Conservation (phyloP, 2,113 vertebrate species). For the Cottus gobio region DNA sequence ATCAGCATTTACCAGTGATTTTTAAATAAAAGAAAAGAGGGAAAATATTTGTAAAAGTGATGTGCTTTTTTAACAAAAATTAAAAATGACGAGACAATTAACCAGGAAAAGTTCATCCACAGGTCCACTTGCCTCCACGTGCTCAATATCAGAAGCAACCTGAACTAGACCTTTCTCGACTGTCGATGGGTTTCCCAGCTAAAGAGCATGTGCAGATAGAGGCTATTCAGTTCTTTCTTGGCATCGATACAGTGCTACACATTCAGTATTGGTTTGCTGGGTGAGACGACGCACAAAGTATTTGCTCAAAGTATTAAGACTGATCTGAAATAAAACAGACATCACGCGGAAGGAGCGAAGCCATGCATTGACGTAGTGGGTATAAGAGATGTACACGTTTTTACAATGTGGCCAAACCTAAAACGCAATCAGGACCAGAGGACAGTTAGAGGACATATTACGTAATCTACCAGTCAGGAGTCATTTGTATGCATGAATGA, state of each 20-base stretch:
- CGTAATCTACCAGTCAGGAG: neutral
- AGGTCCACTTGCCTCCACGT: neutral
- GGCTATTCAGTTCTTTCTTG: neutral
- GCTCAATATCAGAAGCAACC: neutral
- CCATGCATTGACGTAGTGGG: neutral
- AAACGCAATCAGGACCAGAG: neutral
- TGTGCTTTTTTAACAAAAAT: no score
- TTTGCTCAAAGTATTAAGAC: neutral
- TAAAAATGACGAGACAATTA: no score
- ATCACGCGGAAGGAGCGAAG: neutral
- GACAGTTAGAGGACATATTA: neutral
- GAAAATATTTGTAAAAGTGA: neutral
- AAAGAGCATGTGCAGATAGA: neutral
- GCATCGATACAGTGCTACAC: neutral
- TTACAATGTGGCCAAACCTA: neutral
- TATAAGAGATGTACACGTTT: neutral
- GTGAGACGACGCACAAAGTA: neutral
- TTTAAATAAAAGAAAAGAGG: neutral
- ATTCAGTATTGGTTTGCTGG: neutral
- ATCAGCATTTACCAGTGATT: neutral
- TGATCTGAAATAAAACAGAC: constrained; percentile 5
- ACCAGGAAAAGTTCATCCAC: neutral
- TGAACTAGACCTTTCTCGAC: neutral
- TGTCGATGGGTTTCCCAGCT: neutral
- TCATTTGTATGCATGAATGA: neutral